These are phyloP conservation scores for Fulica atra DNA, from an alignment of 2,113 vertebrate genomes.

Conservation along the genomic window DNA sequence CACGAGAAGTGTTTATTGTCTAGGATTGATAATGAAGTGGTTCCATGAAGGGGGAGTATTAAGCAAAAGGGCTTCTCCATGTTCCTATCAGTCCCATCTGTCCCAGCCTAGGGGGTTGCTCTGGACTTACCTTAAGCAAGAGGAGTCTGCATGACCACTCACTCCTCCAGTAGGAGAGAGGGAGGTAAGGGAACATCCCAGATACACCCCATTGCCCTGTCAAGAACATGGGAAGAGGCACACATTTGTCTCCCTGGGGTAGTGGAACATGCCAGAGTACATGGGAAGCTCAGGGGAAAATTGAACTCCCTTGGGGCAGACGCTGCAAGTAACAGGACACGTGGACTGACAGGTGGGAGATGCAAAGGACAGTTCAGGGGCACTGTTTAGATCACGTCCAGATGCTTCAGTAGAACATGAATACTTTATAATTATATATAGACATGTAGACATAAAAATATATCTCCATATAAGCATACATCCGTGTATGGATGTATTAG, in stretches of 20 bases:
- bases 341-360: not conserved
- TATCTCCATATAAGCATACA: not conserved
- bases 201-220: not conserved
- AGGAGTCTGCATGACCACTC: not conserved
- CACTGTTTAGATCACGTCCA: not conserved
- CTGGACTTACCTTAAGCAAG: not conserved
- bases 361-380: not conserved
- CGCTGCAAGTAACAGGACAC: not conserved
- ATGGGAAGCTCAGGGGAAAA: not conserved
- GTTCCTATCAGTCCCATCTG: not conserved
- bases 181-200: not conserved
- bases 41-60: not conserved
- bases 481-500: not conserved
- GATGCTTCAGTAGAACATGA: not conserved
- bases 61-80: not conserved
- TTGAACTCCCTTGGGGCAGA: not conserved
- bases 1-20: not conserved
- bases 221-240: not conserved
- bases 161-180: not conserved
- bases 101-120: not conserved
- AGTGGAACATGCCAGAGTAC: not conserved
- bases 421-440: not conserved
- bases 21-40: accelerated
- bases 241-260: accelerated
- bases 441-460: not conserved